Evolutionary conservation across 2,888 invertebrate species (phyloP).

Genomic region (Chrysotoxum bicinctum): DNA sequence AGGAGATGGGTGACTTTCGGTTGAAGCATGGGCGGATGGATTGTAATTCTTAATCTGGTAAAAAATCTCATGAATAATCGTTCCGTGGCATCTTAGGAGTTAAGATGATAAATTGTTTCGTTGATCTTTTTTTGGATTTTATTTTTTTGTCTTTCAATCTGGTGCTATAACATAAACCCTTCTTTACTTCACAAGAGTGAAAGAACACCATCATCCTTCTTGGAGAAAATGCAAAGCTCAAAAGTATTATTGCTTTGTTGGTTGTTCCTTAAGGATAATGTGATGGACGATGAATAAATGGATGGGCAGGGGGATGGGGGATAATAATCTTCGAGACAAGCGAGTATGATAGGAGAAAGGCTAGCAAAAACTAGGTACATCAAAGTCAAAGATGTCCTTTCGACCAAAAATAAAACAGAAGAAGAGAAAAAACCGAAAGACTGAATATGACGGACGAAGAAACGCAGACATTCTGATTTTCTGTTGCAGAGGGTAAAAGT

Average conservation of each 20-base stretch:
- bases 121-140: neutral
- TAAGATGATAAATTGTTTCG: slow-evolving; percentile 69
- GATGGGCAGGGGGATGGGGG: slow-evolving; percentile 14
- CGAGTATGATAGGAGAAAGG: neutral
- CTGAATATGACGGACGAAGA: slow-evolving; percentile 29
- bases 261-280: slow-evolving; percentile 41
- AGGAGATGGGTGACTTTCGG: neutral
- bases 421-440: neutral
- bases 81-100: slow-evolving; percentile 60
- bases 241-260: slow-evolving; percentile 45
- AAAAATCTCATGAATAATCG: slow-evolving; percentile 70
- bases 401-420: neutral
- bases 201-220: slow-evolving; percentile 2
- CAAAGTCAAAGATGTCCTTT: slow-evolving; percentile 59
- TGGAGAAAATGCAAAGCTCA: slow-evolving; percentile 36
- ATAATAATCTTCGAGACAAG: slow-evolving; percentile 6
- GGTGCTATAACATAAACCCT: slow-evolving; percentile 14
- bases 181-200: neutral
- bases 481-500: slow-evolving; percentile 23
- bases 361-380: slow-evolving; percentile 34
- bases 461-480: slow-evolving; percentile 1
- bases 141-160: neutral
- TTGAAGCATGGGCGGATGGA: neutral
- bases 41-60: slow-evolving; percentile 62
- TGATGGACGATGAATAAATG: slow-evolving; percentile 53